Evolutionary conservation across 2,797 vertebrate genomes (phyloP), one percentile per base, ranked within the genome.

Genomic region (Aselliscus stoliczkanus): DNA sequence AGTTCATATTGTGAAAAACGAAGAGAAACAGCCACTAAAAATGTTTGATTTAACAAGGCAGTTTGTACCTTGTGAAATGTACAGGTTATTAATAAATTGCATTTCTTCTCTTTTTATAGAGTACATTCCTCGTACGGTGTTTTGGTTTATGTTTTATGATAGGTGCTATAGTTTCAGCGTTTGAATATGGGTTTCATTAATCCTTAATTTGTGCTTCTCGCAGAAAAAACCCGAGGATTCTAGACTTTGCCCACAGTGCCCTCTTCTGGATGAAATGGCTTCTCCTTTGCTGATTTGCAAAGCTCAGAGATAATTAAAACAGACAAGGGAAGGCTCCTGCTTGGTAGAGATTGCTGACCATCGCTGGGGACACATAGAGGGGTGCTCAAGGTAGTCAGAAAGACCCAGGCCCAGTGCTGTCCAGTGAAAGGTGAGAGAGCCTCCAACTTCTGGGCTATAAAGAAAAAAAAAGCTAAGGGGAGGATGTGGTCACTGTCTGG

Each of bases 231-330:
- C 29, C 13, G 84, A 25, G n/a, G 37, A 47, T 81, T 77, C 76
- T 97, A 97, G 77, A 56, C 96, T 97, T 94, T 90, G 97, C 14
- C 0, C 94, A 95, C 34, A 97, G 92, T 97, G 98, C 97, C 98
- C 98, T 96, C 98, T 98, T 76, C 95, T 98, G 98, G 97, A 72
- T n/a, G 17, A 97, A 75, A 58, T 14, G 15, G 88, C 50, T 6
- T 81, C 58, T 95, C 21, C 69, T 72, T 91, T 88, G 25, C 70
- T 72, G 52, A 62, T 50, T 37, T 89, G 75, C 65, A 81, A 94
- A 25, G 37, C 31, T 92, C 58, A 86, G 31, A 67, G 58, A 90
- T 72, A 93, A 87, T 0, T 5, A 31, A 42, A 52, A 70, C 80
- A 75, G 18, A 54, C 60, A 37, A 65, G 42, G 31, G 25, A 81